These are phyloP conservation scores for Corvus hawaiiensis DNA, from an alignment of 2,113 vertebrate genomes.

Conservation along the genomic window DNA sequence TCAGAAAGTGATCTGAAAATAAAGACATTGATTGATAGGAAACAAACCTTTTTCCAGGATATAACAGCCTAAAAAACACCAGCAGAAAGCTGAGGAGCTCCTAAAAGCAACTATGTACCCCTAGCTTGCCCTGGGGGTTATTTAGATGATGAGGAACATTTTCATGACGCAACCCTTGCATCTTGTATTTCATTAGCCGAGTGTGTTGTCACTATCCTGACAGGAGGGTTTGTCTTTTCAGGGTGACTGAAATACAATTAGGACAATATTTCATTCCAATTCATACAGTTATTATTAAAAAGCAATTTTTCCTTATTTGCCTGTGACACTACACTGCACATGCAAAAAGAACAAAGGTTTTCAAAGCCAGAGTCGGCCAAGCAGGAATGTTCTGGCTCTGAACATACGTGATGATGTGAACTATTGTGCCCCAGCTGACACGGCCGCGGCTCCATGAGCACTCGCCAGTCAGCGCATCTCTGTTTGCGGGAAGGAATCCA, in stretches of 20 bases:
- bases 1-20: neutral
- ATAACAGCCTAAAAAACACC: neutral
- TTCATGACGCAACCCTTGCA: neutral
- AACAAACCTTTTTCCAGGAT: slow-evolving; percentile 12
- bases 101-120: neutral
- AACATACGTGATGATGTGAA: neutral
- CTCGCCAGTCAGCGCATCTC: neutral
- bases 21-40: neutral
- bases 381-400: slow-evolving; percentile 22
- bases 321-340: neutral
- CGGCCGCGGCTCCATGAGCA: neutral
- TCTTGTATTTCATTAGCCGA: slow-evolving; percentile 42
- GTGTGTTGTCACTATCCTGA: neutral
- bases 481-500: neutral
- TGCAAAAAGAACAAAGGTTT: slow-evolving; percentile 10
- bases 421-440: neutral
- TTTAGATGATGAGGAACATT: neutral
- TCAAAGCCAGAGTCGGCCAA: neutral
- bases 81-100: neutral
- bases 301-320: slow-evolving; percentile 41
- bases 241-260: slow-evolving; percentile 33
- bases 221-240: slow-evolving; percentile 43
- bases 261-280: neutral
- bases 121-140: neutral
- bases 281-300: slow-evolving; percentile 48